These are phyloP conservation scores for Blastobasis adustella DNA, from an alignment of 2,888 invertebrate species.

Conservation along the genomic window DNA sequence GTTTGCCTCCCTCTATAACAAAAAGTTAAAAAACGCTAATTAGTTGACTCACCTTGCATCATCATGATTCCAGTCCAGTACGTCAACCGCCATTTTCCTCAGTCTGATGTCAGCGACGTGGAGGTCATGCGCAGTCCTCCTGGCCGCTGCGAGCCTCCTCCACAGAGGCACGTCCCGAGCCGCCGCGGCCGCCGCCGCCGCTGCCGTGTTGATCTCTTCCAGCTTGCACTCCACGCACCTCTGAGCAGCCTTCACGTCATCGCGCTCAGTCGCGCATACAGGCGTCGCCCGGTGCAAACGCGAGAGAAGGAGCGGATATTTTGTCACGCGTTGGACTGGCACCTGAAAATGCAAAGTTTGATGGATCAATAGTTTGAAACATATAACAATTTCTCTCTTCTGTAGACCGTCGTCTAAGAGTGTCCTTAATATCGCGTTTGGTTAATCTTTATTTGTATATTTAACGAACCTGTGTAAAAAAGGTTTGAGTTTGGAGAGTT, in stretches of 20 bases:
- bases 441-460: no score
- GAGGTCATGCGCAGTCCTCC: slow-evolving; percentile 86
- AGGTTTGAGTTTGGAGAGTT: no score
- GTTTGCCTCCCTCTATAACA: no score
- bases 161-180: slow-evolving; percentile 91
- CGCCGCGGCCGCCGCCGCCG: slow-evolving; percentile 92
- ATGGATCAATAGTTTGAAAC: no score
- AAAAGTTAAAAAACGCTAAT: neutral
- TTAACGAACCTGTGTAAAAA: no score
- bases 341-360: slow-evolving; percentile 69
- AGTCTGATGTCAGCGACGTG: slow-evolving; percentile 93
- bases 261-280: slow-evolving; percentile 86
- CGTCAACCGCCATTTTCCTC: slow-evolving; percentile 94
- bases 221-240: slow-evolving; percentile 94
- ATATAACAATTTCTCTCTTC: no score
- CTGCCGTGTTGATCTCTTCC: slow-evolving; percentile 95
- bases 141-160: slow-evolving; percentile 88
- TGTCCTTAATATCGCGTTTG: no score
- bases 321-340: slow-evolving; percentile 97
- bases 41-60: slow-evolving; percentile 77
- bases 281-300: slow-evolving; percentile 94
- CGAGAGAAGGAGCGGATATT: slow-evolving; percentile 94
- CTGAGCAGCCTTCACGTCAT: slow-evolving; percentile 89
- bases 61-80: slow-evolving; percentile 95
- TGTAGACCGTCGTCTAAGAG: no score